Evolutionary conservation across 2,113 vertebrate genomes (phyloP), one percentile per base, ranked within the genome.

Genomic region (Lophotis ruficrista): DNA sequence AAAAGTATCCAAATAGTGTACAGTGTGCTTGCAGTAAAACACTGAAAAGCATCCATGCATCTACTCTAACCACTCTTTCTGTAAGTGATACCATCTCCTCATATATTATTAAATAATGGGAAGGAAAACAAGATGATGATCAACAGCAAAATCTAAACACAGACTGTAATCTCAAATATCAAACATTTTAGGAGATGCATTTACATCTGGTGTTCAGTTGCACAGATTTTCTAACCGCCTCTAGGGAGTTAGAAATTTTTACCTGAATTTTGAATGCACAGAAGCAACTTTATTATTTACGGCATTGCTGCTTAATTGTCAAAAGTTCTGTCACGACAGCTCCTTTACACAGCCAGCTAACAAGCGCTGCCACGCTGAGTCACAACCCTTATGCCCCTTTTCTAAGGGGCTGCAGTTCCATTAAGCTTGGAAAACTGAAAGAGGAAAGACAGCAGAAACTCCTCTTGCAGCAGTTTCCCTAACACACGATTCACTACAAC

Each of bases 51-150:
- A 28, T 25, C 86, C 37, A 2, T 28, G 35, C 57, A n/a, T 71
- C 30, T 25, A 30, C 69, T 57, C 61, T 53, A 56, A 28, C n/a
- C 50, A 28, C 57, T 87, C 81, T 23, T 71, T 81, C 66, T 86
- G 75, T 62, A 95, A 96, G 45, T 0, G 28, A 94, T 87, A 91
- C 45, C 73, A 79, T 64, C 61, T 5, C 87, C 90, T 96, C 82
- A 94, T 94, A 54, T 73, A 95, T 95, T 94, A 96, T 94, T 97
- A 93, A 94, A 86, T 90, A 94, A 94, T 54, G 54, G 81, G 75
- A 90, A 93, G 79, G 60, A 95, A 94, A 91, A 96, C 91, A 95
- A 70, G 89, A 93, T 88, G 91, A 71, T 8, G 14, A 93, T 90
- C 90, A 95, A 65, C 37, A 70, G 82, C 45, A 77, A 83, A 94